Base-by-base conservation (phyloP, 2,888 invertebrate genomes). In the Metalampra italica region DNA sequence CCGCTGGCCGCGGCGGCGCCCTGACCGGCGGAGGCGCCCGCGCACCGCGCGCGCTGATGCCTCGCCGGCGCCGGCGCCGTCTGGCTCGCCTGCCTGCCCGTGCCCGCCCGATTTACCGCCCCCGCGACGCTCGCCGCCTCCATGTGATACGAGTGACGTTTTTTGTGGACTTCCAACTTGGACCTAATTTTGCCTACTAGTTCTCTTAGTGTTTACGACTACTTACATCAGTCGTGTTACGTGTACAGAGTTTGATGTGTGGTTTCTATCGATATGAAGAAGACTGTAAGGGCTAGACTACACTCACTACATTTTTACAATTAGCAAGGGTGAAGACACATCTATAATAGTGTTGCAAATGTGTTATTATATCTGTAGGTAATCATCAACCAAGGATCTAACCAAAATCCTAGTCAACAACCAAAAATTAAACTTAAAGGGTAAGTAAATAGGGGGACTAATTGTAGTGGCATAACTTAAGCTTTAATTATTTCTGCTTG, bases 1-100 rank as follows among this genome's bases (percentile, higher is more conserved):
- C 74, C 83, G 56, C 78, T 84, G 40, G 86, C 85, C 51, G 90
- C 86, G 5, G 89, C 90, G 34, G 90, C 88, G 45, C 90, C 90
- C 75, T 90, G 90, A 90, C 88, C 81, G 65, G 57, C 72, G 49
- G 65, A 72, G 13, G 70, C 79, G 62, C 83, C 85, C 44, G 71
- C 79, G 71, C 81, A 82, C 53, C 82, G 82, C 53, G 75, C 82
- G 72, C 86, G 87, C 78, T 87, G 84, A 87, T 78, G 79, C 66
- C 70, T 78, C 56, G 72, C 74, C 65, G 71, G 76, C 66, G 64
- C 66, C 55, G 63, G 68, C 54, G 76, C 79, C 61, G 73, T 71
- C 55, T 84, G 86, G 78, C 82, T 86, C 64, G 77, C 78, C 68
- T 85, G 87, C 67, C 73, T 86, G 57, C 84, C 84, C 54, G 71